Conservation (phyloP, 2,888 invertebrate species). For the Microctonus hyperodae region DNA sequence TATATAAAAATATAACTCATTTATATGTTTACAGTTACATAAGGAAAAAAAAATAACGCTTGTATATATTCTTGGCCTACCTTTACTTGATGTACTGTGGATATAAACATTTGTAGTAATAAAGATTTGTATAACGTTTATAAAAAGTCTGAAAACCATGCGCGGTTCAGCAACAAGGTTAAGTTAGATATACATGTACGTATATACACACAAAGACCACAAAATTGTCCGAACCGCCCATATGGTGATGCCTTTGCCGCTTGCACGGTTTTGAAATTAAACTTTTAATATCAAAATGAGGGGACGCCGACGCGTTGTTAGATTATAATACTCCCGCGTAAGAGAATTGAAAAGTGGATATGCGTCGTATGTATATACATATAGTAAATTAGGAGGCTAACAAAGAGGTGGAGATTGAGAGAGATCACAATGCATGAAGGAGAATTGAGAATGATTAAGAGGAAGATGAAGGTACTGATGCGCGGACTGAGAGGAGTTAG, state of each 20-base stretch:
- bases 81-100: constrained; percentile 31
- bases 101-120: constrained; percentile 25
- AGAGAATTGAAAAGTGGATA: not conserved
- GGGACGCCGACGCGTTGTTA: not conserved
- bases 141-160: constrained; percentile 36
- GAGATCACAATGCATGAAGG: constrained; percentile 37
- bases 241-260: not conserved
- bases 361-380: not conserved
- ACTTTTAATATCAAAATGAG: constrained; percentile 4
- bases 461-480: constrained; percentile 39
- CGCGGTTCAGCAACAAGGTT: constrained; percentile 10
- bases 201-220: constrained; percentile 30
- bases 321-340: constrained; percentile 2
- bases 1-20: not conserved
- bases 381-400: not conserved
- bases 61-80: not conserved
- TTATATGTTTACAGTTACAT: not conserved
- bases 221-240: constrained; percentile 35
- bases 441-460: constrained; percentile 32
- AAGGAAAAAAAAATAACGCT: not conserved
- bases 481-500: constrained; percentile 39
- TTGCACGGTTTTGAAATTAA: not conserved
- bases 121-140: constrained; percentile 46
- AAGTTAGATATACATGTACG: not conserved
- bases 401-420: constrained; percentile 25